Conservation (phyloP, 2,888 invertebrate genomes). For the Drosophila limbata region DNA sequence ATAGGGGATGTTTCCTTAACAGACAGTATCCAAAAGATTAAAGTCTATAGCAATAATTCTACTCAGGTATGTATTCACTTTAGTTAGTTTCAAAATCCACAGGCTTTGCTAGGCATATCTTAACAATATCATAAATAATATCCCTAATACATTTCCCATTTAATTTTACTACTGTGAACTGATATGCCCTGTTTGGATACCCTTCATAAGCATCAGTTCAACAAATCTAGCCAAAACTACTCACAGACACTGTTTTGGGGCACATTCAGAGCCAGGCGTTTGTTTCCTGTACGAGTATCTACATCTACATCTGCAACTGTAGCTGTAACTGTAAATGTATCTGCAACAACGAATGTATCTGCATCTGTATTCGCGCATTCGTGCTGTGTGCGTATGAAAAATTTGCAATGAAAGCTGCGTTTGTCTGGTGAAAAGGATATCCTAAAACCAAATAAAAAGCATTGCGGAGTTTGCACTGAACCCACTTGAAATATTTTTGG, state of each 20-base stretch:
- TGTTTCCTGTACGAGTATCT: slow-evolving; percentile 43
- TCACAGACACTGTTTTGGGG: slow-evolving; percentile 38
- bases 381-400: slow-evolving; percentile 48
- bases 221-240: slow-evolving; percentile 48
- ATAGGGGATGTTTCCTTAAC: no score
- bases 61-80: no score
- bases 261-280: slow-evolving; percentile 47
- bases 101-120: no score
- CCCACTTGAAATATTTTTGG: slow-evolving; percentile 79
- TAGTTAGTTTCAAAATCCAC: no score
- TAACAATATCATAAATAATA: no score
- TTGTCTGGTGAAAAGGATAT: slow-evolving; percentile 44
- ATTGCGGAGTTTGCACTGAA: slow-evolving; percentile 47
- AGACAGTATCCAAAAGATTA: no score
- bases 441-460: slow-evolving; percentile 72
- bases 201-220: slow-evolving; percentile 23
- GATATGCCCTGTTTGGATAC: slow-evolving; percentile 4
- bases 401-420: slow-evolving; percentile 59
- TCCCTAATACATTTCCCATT: no score
- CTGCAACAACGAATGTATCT: slow-evolving; percentile 49
- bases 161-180: background rate
- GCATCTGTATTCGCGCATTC: slow-evolving; percentile 22
- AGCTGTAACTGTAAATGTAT: slow-evolving; percentile 2
- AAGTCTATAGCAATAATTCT: no score
- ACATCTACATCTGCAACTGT: slow-evolving; percentile 2